phyloP scores from a whole-genome alignment of 2,797 vertebrate species.

The Phoxinus dragarum region DNA sequence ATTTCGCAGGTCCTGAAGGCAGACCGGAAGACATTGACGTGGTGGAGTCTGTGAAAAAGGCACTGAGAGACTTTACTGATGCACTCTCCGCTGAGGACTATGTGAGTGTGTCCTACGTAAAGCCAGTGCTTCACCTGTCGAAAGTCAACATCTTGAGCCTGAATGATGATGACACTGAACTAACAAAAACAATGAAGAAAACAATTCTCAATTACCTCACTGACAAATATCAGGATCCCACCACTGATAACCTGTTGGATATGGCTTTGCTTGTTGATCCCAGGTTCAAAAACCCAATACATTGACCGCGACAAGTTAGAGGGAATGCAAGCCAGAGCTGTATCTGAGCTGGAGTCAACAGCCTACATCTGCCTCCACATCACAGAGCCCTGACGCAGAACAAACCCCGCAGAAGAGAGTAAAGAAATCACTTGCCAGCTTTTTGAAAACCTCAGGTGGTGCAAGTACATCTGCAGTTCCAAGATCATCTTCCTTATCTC shows the following conservation, averaged over 20 bases:
- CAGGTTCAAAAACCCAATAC: slow-evolving; percentile 24
- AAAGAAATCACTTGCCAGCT: slow-evolving; percentile 35
- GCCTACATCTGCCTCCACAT: slow-evolving; percentile 5
- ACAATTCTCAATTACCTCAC: slow-evolving; percentile 7
- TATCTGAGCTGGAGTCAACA: background rate
- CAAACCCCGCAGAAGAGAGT: slow-evolving; percentile 1
- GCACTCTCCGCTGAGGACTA: background rate
- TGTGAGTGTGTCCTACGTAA: background rate
- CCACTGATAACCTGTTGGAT: slow-evolving; percentile 8
- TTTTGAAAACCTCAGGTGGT: slow-evolving; percentile 50
- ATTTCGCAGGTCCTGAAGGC: slow-evolving; percentile 27
- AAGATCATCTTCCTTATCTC: slow-evolving; percentile 30
- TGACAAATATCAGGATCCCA: slow-evolving; percentile 37
- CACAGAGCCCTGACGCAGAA: slow-evolving; percentile 36
- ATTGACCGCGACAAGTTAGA: background rate
- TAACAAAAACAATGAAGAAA: slow-evolving; percentile 43
- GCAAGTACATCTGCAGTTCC: background rate
- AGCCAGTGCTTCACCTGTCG: slow-evolving; percentile 6
- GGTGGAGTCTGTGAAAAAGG: slow-evolving; percentile 18
- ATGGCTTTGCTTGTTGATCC: slow-evolving; percentile 26
- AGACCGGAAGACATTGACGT: background rate
- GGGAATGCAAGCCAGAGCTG: slow-evolving; percentile 16
- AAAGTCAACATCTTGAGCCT: slow-evolving; percentile 30
- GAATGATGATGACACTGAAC: slow-evolving; percentile 32
- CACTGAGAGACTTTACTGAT: background rate